These are phyloP conservation scores for Gnathonemus echidnorhynchus DNA, from an alignment of 2,113 vertebrate species.

Conservation along the genomic window DNA sequence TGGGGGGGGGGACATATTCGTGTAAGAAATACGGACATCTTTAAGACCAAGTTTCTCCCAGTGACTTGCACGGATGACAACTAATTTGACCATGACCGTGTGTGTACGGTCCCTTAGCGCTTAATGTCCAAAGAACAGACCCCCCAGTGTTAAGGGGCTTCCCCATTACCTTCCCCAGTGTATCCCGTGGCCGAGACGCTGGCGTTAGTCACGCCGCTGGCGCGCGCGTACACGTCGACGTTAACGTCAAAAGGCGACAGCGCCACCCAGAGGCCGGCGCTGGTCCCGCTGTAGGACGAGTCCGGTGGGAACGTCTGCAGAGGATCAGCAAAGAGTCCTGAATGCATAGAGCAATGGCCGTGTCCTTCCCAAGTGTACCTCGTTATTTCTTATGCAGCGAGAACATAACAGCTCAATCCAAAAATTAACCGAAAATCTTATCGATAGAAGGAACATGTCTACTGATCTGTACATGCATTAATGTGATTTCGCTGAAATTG, in stretches of 20 bases:
- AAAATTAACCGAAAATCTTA: not conserved
- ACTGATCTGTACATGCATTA: not conserved
- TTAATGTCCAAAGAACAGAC: not conserved
- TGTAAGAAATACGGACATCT: not conserved
- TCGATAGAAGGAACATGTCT: not conserved
- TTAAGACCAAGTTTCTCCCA: not conserved
- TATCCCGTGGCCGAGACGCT: conserved; percentile 9
- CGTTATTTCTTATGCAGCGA: not conserved
- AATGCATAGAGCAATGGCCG: not conserved
- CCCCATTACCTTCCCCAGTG: not conserved
- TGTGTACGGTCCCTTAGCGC: not conserved
- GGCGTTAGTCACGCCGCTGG: not conserved
- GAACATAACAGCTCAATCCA: not conserved
- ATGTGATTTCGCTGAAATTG: not conserved
- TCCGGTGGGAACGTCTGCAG: conserved; percentile 16
- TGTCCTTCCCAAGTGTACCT: not conserved
- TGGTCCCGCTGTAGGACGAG: conserved; percentile 16
- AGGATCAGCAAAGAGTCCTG: not conserved
- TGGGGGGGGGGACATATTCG: not conserved
- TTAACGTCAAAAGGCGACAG: not conserved
- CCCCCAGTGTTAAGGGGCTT: not conserved
- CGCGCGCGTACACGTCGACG: conserved; percentile 11
- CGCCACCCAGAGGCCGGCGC: conserved; percentile 22
- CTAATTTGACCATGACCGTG: not conserved
- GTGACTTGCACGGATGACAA: not conserved